Evolutionary conservation across 1,140 invertebrate species (phyloP), one percentile per base, ranked within the genome.

Genomic region (Ephestia elutella): DNA sequence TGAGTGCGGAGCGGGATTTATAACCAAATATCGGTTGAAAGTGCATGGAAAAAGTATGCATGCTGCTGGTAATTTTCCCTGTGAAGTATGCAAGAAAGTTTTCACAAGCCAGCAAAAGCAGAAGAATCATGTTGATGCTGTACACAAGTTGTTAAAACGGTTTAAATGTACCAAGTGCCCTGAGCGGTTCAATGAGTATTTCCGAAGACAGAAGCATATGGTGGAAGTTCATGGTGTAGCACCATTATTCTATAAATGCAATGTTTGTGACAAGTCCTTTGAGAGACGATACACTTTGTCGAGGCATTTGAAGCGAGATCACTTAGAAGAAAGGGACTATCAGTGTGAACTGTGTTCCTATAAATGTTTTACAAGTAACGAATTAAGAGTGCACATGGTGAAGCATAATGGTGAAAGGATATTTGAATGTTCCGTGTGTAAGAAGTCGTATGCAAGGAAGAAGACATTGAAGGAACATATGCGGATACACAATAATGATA

Each of bases 381-480:
- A 84, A 21, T 65, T 91, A 18, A 80, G 82, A 15, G 82, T 89
- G 0, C 91, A 92, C 77, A 94, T 95, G 89, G 81, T 93, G 10
- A 92, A 91, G n/a, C 92, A 94, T 59, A 92, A 91, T 1, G 92
- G 92, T 0, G 92, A 92, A 51, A 82, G 86, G 11, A 56, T 55
- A 38, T 91, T 89, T 57, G 83, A 89, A 19, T 92, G 91, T 67
- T 71, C 82, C 3, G 86, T 91, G 2, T 93, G 92, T 70, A 87
- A 90, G 25, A 90, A 92, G 57, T 80, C 90, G 1, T 93, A 92
- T 73, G 92, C 91, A 0, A 88, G 93, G 44, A 92, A 93, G 69
- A 92, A 94, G 68, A 93, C 92, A 28, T 90, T 94, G 80, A 90
- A 92, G 56, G 90, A 93, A 53, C 93, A 94, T 71, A 90, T 93